Evolutionary conservation across 2,888 invertebrate genomes (phyloP), one percentile per base, ranked within the genome.

Genomic region (Clanis bilineata): DNA sequence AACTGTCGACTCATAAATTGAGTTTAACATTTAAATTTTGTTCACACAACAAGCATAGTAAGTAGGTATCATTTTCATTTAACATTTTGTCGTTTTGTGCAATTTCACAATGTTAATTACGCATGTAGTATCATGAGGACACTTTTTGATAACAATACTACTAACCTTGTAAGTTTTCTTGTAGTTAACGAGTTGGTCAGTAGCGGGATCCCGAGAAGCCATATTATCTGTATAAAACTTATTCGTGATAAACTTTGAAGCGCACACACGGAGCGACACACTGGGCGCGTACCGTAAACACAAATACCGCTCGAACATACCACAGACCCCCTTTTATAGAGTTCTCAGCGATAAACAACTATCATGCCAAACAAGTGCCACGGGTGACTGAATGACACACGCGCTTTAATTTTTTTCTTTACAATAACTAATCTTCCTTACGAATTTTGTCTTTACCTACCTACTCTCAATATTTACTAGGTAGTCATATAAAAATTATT

Each of bases 111-210:
- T 15, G 38, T 57, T 28, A 21, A 47, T 43, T 45, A n/a, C 5
- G 38, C 12, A 57, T 6, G 1, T 28, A 10, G 0, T 9, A 25
- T n/a, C n/a, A n/a, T n/a, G n/a, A n/a, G n/a, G n/a, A n/a, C n/a
- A n/a, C n/a, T n/a, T n/a, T n/a, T n/a, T n/a, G n/a, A n/a, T n/a
- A n/a, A n/a, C n/a, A 18, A 18, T 51, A 28, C n/a, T 18, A 18
- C 86, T 82, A 85, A 95, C 95, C 93, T 94, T 93, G 47, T 93
- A 74, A 54, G 79, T 76, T 72, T 93, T 94, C 80, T 93, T 95
- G 83, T 89, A 95, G 66, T 93, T 89, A 66, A 92, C 88, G 58
- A 95, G 90, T 82, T 95, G 95, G 69, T 95, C 94, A 41, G 93
- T 72, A 23, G 95, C 93, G 56, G 94, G 92, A 69, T 94, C 94